phyloP scores from a whole-genome alignment of 2,888 invertebrate genomes.

The Dendrolimus pini region DNA sequence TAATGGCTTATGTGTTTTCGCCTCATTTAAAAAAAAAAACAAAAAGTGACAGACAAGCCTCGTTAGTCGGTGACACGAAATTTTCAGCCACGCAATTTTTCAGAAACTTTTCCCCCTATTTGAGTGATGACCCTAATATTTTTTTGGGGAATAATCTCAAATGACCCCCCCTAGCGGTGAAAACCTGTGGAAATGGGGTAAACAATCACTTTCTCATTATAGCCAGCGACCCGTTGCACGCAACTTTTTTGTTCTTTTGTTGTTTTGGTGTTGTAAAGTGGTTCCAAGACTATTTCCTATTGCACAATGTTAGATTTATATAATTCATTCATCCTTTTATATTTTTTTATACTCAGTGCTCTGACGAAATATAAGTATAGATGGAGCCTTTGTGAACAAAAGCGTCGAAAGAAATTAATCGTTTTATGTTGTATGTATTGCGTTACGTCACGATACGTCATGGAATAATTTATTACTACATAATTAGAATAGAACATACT shows the following conservation, averaged over 20 bases:
- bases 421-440: too few species aligned
- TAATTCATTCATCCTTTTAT: too few species aligned
- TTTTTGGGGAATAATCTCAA: slow-evolving; percentile 12
- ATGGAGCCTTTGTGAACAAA: too few species aligned
- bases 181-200: slow-evolving; percentile 27
- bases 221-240: slow-evolving; percentile 47
- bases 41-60: slow-evolving; percentile 48
- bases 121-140: slow-evolving; percentile 56
- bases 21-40: slow-evolving; percentile 41
- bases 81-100: slow-evolving; percentile 44
- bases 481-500: too few species aligned
- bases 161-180: slow-evolving; percentile 4
- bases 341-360: too few species aligned
- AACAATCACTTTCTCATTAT: slow-evolving; percentile 57
- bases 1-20: slow-evolving; percentile 46
- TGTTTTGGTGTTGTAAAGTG: not conserved
- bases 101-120: slow-evolving; percentile 37
- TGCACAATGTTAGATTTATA: too few species aligned
- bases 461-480: too few species aligned
- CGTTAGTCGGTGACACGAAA: slow-evolving; percentile 49
- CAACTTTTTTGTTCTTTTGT: slow-evolving; percentile 25
- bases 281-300: too few species aligned
- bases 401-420: too few species aligned
- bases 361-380: too few species aligned
- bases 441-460: too few species aligned